phyloP scores from a whole-genome alignment of 2,797 vertebrate species.

The Pitangus sulphuratus region DNA sequence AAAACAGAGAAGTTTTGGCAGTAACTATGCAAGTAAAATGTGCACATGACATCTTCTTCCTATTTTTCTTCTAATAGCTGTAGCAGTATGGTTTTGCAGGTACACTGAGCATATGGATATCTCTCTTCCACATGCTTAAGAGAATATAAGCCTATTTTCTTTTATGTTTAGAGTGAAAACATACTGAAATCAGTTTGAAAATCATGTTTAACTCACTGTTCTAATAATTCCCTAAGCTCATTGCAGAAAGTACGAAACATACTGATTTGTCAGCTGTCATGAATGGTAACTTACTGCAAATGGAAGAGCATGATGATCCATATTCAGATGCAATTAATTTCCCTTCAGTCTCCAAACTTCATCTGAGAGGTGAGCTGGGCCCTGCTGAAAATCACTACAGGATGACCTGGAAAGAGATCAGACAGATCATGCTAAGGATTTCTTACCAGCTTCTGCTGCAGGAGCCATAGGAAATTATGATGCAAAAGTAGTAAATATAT shows the following conservation, averaged over 20 bases:
- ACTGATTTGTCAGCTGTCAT: neutral
- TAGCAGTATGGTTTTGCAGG: neutral
- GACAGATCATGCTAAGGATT: neutral
- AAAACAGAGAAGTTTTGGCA: neutral
- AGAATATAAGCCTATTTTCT: neutral
- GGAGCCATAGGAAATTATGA: neutral
- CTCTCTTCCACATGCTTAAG: neutral
- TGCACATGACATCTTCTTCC: neutral
- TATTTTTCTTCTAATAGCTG: neutral
- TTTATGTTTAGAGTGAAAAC: neutral
- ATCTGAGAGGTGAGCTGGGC: neutral
- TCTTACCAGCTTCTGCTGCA: neutral
- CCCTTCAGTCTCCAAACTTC: neutral
- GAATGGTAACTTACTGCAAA: neutral
- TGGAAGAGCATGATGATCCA: neutral
- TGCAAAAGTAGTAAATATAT: neutral
- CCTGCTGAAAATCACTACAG: accelerated
- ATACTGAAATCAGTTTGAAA: neutral
- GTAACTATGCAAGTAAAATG: neutral
- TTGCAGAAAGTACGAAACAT: neutral
- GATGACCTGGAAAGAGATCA: neutral
- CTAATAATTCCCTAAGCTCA: neutral
- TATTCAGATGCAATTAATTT: neutral
- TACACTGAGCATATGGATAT: neutral
- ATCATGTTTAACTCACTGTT: neutral